These are phyloP conservation scores for Ctenoplectra terminalis DNA, from an alignment of 1,140 invertebrate genomes.

Conservation along the genomic window DNA sequence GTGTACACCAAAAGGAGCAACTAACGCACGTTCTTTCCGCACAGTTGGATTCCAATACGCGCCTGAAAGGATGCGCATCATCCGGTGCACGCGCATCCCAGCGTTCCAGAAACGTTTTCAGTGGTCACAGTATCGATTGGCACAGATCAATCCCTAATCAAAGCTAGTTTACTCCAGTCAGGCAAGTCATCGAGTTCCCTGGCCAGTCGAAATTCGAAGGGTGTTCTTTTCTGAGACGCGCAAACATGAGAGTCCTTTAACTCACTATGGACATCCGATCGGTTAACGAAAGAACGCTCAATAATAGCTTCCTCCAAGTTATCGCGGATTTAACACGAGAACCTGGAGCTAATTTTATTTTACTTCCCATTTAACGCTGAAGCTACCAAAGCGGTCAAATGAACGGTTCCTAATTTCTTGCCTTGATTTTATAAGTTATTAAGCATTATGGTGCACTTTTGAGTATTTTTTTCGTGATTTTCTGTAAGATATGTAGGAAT, in stretches of 20 bases:
- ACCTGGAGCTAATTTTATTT: no score
- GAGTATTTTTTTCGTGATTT: no score
- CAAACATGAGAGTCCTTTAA: conserved; percentile 49
- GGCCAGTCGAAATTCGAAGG: conserved; percentile 10
- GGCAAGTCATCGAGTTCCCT: conserved; percentile 21
- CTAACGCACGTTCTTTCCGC: neutral
- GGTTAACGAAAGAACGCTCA: conserved; percentile 44
- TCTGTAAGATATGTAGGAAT: no score
- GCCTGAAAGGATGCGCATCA: neutral
- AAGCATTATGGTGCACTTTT: no score
- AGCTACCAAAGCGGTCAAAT: no score
- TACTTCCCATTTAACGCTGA: no score
- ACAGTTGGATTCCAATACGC: conserved; percentile 12
- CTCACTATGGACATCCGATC: conserved; percentile 48
- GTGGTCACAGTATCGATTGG: conserved; percentile 1
- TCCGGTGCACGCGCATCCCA: neutral
- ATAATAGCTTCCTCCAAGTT: no score
- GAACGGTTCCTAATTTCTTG: no score
- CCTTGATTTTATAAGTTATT: no score
- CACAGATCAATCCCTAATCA: conserved; percentile 32
- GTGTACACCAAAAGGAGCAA: neutral
- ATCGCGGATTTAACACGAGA: no score
- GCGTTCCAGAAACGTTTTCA: neutral
- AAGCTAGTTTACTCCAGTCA: neutral
- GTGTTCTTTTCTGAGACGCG: conserved; percentile 31